Conservation (phyloP, 2,888 invertebrate genomes). For the Pseudanteris insignis region DNA sequence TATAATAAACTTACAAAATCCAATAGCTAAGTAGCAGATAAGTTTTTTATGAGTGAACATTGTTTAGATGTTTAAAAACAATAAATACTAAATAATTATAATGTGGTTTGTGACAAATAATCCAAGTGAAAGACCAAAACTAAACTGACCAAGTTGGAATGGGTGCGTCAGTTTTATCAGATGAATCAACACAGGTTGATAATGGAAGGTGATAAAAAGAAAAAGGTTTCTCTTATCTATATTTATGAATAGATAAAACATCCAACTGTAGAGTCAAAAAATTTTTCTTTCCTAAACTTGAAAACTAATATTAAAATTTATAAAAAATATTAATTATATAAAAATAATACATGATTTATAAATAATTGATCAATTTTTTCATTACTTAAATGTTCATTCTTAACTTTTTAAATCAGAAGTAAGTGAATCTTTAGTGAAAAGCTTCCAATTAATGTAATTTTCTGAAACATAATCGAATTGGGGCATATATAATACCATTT, state of each 20-base stretch:
- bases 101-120: neutral
- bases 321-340: too few relatives aligned
- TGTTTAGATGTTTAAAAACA: neutral
- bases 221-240: conserved; percentile 13
- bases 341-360: too few relatives aligned
- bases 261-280: neutral
- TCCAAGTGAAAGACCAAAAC: conserved; percentile 1
- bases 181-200: conserved; percentile 38
- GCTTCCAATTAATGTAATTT: too few relatives aligned
- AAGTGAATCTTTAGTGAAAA: too few relatives aligned
- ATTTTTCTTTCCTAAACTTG: too few relatives aligned
- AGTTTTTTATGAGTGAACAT: conserved; percentile 53
- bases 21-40: conserved; percentile 56
- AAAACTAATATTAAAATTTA: too few relatives aligned
- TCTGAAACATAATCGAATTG: too few relatives aligned
- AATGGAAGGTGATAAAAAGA: conserved; percentile 14
- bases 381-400: too few relatives aligned
- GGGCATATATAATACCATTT: too few relatives aligned
- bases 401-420: too few relatives aligned
- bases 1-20: conserved; percentile 61
- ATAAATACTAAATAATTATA: neutral
- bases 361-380: too few relatives aligned
- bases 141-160: conserved; percentile 12
- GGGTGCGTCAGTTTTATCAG: conserved; percentile 18
- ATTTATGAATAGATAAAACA: conserved; percentile 17